phyloP scores from a whole-genome alignment of 2,797 vertebrate species.

The Peromyscus melanophrys region DNA sequence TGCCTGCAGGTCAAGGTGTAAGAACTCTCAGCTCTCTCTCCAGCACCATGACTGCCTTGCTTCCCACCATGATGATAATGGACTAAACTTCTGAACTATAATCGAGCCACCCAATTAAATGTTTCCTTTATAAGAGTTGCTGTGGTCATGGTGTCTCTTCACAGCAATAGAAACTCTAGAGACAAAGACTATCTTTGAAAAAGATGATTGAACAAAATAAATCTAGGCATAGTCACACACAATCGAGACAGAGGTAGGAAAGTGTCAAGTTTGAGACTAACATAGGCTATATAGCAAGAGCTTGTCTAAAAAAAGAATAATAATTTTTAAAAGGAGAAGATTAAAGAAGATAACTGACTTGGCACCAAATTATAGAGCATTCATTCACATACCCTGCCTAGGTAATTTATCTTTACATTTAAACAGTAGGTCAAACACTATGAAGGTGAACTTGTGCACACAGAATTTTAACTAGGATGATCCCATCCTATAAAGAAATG shows the following conservation, averaged over 20 bases:
- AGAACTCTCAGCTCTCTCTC: no score
- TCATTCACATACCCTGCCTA: not conserved
- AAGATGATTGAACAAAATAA: not conserved
- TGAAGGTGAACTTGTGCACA: not conserved
- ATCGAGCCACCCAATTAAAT: not conserved
- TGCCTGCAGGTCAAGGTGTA: no score
- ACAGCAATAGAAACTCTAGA: no score
- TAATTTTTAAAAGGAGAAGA: not conserved
- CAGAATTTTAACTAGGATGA: conserved; percentile 34
- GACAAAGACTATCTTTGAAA: not conserved
- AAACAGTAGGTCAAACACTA: not conserved
- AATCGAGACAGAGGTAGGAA: not conserved
- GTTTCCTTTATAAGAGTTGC: not conserved
- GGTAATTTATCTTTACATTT: not conserved
- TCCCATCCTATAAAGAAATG: not conserved
- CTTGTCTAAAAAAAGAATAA: not conserved
- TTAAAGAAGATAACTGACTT: conserved; percentile 4
- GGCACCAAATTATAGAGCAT: conserved; percentile 21
- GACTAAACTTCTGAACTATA: not conserved
- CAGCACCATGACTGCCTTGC: no score
- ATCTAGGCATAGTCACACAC: not conserved
- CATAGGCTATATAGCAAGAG: not conserved
- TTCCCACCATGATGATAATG: no score
- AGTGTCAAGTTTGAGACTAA: not conserved
- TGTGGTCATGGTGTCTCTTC: no score